phyloP scores from a whole-genome alignment of 2,888 invertebrate species.

The Atethmia centrago region DNA sequence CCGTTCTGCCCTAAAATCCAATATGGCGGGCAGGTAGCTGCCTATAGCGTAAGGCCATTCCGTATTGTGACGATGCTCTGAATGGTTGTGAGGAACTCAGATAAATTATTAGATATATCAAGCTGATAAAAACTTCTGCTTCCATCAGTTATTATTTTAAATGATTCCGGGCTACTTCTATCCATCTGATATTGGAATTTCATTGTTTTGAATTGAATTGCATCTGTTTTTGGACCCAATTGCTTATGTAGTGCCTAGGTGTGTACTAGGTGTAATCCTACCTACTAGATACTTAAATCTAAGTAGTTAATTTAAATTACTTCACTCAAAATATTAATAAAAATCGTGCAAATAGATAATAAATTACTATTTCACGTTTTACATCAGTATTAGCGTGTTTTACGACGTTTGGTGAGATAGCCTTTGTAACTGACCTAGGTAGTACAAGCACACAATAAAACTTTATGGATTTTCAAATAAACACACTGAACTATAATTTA shows the following conservation, averaged over 20 bases:
- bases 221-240: background rate
- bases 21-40: constrained; percentile 81
- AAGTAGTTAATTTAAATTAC: constrained; percentile 35
- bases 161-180: background rate
- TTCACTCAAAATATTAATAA: constrained; percentile 34
- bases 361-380: constrained; percentile 53
- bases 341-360: constrained; percentile 41
- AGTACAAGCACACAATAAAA: constrained; percentile 55
- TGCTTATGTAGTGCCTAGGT: background rate
- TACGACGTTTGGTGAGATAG: constrained; percentile 57
- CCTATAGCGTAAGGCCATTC: constrained; percentile 78
- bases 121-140: background rate
- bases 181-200: background rate
- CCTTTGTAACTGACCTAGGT: constrained; percentile 66
- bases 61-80: constrained; percentile 78
- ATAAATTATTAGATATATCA: constrained; percentile 56
- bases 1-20: constrained; percentile 73
- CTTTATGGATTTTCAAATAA: constrained; percentile 60
- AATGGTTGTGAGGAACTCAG: constrained; percentile 68
- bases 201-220: no score
- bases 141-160: background rate
- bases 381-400: constrained; percentile 58
- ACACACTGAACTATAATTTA: constrained; percentile 52
- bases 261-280: background rate
- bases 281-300: background rate